Percentiles rank a stretch among this genome's conserved stretches.
Conservation (phyloP, 2,113 vertebrate species). For the Anolis sagrei region DNA sequence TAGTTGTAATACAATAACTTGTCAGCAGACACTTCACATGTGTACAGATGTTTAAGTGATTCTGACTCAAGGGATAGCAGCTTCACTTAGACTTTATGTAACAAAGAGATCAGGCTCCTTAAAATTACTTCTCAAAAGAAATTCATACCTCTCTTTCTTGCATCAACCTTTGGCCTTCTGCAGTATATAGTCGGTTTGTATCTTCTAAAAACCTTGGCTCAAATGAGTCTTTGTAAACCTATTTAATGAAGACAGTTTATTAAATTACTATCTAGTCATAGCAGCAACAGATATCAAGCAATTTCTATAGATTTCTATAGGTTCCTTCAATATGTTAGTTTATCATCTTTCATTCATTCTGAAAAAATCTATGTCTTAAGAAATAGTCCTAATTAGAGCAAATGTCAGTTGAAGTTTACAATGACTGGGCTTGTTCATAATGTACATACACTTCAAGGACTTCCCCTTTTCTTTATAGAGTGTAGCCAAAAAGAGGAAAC, state of each 20-base stretch:
- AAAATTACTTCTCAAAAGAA: neutral
- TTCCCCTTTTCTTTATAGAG: neutral
- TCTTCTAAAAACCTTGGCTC: conserved; percentile 84
- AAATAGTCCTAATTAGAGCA: neutral
- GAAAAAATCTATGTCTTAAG: neutral
- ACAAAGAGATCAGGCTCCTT: neutral
- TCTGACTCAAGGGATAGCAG: neutral
- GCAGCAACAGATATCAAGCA: neutral
- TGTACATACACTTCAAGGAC: neutral
- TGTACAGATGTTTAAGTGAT: neutral
- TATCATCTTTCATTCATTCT: too few relatives aligned
- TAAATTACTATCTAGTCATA: neutral
- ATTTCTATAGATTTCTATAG: neutral
- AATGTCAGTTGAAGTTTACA: neutral
- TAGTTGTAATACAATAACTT: neutral
- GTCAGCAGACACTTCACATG: neutral
- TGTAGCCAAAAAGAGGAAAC: neutral
- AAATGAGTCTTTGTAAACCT: conserved; percentile 87
- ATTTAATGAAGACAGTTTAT: conserved; percentile 39
- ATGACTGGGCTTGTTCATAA: neutral
- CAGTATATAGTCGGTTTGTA: conserved; percentile 83
- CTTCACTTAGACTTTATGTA: neutral
- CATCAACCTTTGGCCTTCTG: conserved; percentile 86
- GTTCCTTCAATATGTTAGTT: neutral
- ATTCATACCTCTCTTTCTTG: conserved; percentile 82